Percentiles rank a stretch among this genome's conserved stretches.
Conservation (phyloP, 2,888 invertebrate species). For the Morpho helenor region DNA sequence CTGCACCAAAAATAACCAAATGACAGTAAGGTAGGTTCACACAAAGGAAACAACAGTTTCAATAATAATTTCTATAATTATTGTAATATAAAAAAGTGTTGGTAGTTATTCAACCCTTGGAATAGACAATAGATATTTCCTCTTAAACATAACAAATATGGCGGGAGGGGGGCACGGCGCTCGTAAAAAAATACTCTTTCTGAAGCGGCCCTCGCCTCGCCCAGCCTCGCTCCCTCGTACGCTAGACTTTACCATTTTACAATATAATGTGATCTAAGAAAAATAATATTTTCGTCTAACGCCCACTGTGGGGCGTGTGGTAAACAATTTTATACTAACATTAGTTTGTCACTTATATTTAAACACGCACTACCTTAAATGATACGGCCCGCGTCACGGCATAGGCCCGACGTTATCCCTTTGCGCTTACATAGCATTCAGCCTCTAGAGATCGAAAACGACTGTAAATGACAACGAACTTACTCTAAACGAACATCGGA, state of each 20-base stretch:
- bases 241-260: slow-evolving; percentile 69
- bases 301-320: slow-evolving; percentile 61
- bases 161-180: slow-evolving; percentile 40
- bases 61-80: slow-evolving; percentile 81
- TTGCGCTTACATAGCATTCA: slow-evolving; percentile 3
- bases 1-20: no score
- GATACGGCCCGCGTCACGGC: slow-evolving; percentile 29
- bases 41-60: slow-evolving; percentile 51
- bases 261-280: slow-evolving; percentile 79
- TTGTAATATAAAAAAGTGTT: slow-evolving; percentile 81
- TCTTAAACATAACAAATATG: slow-evolving; percentile 78
- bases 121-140: slow-evolving; percentile 79
- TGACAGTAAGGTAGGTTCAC: neutral
- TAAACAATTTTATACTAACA: slow-evolving; percentile 77
- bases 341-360: slow-evolving; percentile 68
- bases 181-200: slow-evolving; percentile 72
- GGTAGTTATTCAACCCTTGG: slow-evolving; percentile 77
- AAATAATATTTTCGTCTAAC: slow-evolving; percentile 78
- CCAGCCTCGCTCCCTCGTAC: slow-evolving; percentile 40
- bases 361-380: slow-evolving; percentile 54
- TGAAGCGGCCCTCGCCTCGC: slow-evolving; percentile 33
- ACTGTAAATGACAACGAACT: slow-evolving; percentile 15
- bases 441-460: neutral
- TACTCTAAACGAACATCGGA: slow-evolving; percentile 22
- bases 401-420: slow-evolving; percentile 11